phyloP scores from a whole-genome alignment of 2,113 vertebrate genomes.

The Physeter macrocephalus region DNA sequence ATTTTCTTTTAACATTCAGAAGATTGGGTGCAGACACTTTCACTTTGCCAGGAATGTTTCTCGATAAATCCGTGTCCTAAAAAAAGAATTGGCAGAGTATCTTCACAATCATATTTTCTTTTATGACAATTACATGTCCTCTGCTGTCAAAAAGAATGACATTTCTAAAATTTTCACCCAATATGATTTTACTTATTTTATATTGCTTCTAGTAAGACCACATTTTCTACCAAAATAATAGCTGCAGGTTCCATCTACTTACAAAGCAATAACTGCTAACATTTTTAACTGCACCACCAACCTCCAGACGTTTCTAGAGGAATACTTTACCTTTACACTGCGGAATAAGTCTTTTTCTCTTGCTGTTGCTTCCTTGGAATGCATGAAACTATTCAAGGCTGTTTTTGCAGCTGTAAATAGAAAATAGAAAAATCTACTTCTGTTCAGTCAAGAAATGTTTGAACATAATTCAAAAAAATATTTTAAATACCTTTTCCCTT shows the following conservation, averaged over 20 bases:
- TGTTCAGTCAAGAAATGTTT: constrained; percentile 8
- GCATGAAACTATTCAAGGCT: constrained; percentile 94
- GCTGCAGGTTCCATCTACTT: neutral
- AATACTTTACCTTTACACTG: constrained; percentile 90
- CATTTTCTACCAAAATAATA: neutral
- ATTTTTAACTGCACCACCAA: neutral
- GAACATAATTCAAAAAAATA: neutral
- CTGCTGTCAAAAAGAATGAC: neutral
- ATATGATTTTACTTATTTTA: neutral
- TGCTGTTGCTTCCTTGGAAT: constrained; percentile 87
- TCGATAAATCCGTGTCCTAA: constrained; percentile 94
- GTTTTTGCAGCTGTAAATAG: constrained; percentile 90
- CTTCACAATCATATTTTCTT: neutral
- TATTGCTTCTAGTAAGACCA: neutral
- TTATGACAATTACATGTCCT: neutral
- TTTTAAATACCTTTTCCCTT: constrained; percentile 93
- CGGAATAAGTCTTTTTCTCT: constrained; percentile 96
- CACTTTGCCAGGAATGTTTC: constrained; percentile 98
- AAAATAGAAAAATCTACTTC: constrained; percentile 14
- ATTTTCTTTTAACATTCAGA: constrained; percentile 91
- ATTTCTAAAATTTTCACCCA: neutral
- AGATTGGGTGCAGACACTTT: constrained; percentile 98
- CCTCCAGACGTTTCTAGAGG: neutral
- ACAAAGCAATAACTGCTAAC: neutral
- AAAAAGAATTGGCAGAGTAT: constrained; percentile 22